Percentiles rank a stretch among this genome's conserved stretches.
Evolutionary conservation across 1,140 invertebrate species (phyloP).

Genomic region (Drosophila nigromelanica): DNA sequence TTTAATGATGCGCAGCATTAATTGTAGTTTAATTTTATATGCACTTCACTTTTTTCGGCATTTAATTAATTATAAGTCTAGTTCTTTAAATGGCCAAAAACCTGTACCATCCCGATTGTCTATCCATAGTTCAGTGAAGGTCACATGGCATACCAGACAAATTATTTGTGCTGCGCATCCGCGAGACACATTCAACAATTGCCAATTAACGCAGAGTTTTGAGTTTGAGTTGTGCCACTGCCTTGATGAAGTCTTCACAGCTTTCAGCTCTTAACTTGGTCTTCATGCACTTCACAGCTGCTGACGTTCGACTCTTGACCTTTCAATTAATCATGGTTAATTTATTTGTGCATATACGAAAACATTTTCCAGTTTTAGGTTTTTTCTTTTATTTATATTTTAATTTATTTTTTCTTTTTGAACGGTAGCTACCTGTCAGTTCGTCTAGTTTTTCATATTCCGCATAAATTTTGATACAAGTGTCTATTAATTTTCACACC

Average conservation of each 20-base stretch:
- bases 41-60: conserved; percentile 28
- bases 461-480: conserved; percentile 32
- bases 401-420: conserved; percentile 9
- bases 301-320: conserved; percentile 49
- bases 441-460: conserved; percentile 58
- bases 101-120: conserved; percentile 23
- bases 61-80: conserved; percentile 53
- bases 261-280: conserved; percentile 26
- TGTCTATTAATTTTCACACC: conserved; percentile 68
- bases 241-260: conserved; percentile 48
- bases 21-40: conserved; percentile 59
- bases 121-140: conserved; percentile 32
- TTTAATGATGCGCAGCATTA: conserved; percentile 48
- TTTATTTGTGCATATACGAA: conserved; percentile 50
- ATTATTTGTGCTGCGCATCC: conserved; percentile 19
- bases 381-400: conserved; percentile 19
- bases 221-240: conserved; percentile 1
- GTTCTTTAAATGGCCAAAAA: conserved; percentile 10
- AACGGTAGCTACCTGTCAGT: conserved; percentile 59
- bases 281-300: conserved; percentile 47
- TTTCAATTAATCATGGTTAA: conserved; percentile 75
- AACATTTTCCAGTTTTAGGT: conserved; percentile 38
- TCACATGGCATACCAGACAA: conserved; percentile 12
- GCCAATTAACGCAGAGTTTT: conserved; percentile 41
- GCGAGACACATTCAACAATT: conserved; percentile 31